Base-by-base conservation (phyloP, 30 jellyfish, hydroid and myxozoan species). In the Aurelia sp. region DNA sequence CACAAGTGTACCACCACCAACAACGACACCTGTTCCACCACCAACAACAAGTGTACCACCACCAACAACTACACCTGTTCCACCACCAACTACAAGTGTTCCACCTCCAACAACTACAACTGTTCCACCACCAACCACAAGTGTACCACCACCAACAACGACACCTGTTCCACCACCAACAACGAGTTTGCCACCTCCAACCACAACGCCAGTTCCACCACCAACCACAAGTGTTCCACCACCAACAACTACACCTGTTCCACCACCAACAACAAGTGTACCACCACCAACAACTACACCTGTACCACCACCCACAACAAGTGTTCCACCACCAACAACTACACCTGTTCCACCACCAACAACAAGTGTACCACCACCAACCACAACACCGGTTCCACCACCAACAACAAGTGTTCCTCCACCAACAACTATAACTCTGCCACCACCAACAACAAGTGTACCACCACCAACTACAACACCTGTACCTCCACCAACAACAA, bases 141-240 rank as follows among this genome's bases (percentile, higher is more conserved):
- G 31, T 4, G n/a, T 33, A 4, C 35, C 84, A 2, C 64, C 88
- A 17, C 33, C 84, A 17, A 33, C 79, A 51, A 27, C 70, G 3
- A 64, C 88, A 27, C 17, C 55, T 10, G 76, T 20, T 8, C 44
- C 76, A 24, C 87, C 87, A 67, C 20, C 93, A 13, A 50, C 93
- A 51, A 72, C 81, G 2, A 57, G 51, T 44, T 47, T 61, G 18
- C 69, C 84, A 53, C 61, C 80, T 1, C 27, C 75, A 22, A 19
- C 78, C 0, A 24, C 90, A 33, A 51, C 91, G 57, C 18, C 53
- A 4, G 24, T 61, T 13, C 58, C 85, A 16, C 60, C 62, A 61
- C 35, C 61, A 18, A 44, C 72, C 4, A 35, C 44, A 35, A 35
- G 5, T 2, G n/a, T n/a, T n/a, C n/a, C n/a, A n/a, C n/a, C n/a